These are phyloP conservation scores for Phania funesta DNA, from an alignment of 2,888 invertebrate genomes.

Conservation along the genomic window DNA sequence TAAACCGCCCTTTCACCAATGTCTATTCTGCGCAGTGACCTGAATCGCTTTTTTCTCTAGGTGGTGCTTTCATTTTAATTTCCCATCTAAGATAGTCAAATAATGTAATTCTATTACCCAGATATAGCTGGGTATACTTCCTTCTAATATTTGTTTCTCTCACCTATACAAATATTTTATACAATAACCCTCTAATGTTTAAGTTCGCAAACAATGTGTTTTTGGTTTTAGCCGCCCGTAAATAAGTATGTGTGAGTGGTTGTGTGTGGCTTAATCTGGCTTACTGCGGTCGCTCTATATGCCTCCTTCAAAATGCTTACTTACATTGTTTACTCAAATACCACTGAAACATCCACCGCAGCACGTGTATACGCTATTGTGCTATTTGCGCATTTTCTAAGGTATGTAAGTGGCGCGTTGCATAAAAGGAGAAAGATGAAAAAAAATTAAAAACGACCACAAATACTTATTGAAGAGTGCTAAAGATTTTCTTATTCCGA, in stretches of 20 bases:
- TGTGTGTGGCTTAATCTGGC: constrained; percentile 31
- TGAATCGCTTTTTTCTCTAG: no score
- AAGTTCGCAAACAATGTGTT: neutral
- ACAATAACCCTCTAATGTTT: neutral
- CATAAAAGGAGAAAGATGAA: neutral
- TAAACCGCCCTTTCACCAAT: no score
- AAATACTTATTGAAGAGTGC: neutral
- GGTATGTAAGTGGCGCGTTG: neutral
- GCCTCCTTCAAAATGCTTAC: constrained; percentile 17
- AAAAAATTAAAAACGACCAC: neutral
- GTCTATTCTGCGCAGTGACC: no score
- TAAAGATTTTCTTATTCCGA: neutral
- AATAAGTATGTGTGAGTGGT: neutral
- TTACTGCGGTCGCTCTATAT: constrained; percentile 33
- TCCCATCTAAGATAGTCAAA: no score
- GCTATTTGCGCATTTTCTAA: neutral
- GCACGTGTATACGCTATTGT: neutral
- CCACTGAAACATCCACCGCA: constrained; percentile 15
- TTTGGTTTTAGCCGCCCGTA: neutral
- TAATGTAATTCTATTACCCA: no score
- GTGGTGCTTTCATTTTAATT: no score
- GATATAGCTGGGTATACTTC: no score
- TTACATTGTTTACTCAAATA: constrained; percentile 26
- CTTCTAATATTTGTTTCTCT: no score
- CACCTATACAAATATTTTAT: neutral